Evolutionary conservation across 2,888 invertebrate species (phyloP), one percentile per base, ranked within the genome.

Genomic region (Coremacera marginata): DNA sequence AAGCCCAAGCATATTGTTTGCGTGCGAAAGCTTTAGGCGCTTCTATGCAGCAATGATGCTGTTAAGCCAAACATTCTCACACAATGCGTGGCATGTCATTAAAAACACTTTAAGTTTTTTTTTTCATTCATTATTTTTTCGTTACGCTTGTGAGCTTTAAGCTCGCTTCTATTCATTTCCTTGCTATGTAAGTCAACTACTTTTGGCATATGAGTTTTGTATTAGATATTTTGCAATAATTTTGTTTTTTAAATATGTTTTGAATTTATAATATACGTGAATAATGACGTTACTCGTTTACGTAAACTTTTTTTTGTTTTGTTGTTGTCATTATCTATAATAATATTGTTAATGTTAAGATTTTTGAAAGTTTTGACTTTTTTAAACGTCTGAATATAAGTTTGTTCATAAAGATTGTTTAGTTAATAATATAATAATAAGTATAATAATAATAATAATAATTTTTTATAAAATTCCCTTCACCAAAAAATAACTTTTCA

Each of bases 351-450:
- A 65, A 65, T 68, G 49, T 49, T 68, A 49, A 34, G 25, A 27
- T 22, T 22, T 68, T 68, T 68, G 16, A 68, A 68, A 68, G 68
- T 68, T 68, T 51, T 68, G 49, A 49, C 44, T 22, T 68, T 68
- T 52, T 68, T 68, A 27, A 68, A 68, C 51, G 51, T 68, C 25
- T 68, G 22, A 27, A 51, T 51, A 67, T 19, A 19, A 19, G 44
- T 49, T 22, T 49, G 44, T 49, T 22, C 25, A 49, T 27, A 51
- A 34, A 51, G 51, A 7, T 57, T 60, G 44, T 49, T 22, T 49
- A 27, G 11, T 44, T 27, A 51, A 34, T 51, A 51, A 8, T 31
- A 62, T 62, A 62, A 31, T 62, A 62, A 14, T 63, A 31, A 63
- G 25, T 34, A 31, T 63, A 11, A 11, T 25, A 63, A 63, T 31